Percentiles rank a stretch among this genome's conserved stretches.
These are phyloP conservation scores for Loxodonta africana DNA, from an alignment of 2,113 vertebrate genomes.

Conservation along the genomic window DNA sequence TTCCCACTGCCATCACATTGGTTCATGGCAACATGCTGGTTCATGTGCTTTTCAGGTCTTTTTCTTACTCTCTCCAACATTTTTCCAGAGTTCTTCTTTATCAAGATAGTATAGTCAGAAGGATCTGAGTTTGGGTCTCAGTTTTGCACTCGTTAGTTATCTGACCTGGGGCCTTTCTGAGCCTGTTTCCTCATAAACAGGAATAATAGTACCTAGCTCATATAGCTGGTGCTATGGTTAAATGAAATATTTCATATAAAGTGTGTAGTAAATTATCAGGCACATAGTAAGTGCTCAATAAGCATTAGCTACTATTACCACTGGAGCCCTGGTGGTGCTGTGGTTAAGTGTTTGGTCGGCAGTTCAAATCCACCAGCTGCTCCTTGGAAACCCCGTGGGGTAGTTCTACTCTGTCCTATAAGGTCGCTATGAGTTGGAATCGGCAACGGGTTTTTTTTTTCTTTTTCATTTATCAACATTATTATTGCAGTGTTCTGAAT, in stretches of 20 bases:
- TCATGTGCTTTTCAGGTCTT: background rate
- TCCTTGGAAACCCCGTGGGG: too few relatives aligned
- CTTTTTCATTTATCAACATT: background rate
- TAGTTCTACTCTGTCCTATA: too few relatives aligned
- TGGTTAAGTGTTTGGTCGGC: too few relatives aligned
- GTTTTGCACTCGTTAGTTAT: background rate
- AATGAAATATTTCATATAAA: slow-evolving; percentile 23
- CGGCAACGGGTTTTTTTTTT: too few relatives aligned
- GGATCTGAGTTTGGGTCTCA: background rate
- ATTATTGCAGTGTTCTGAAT: slow-evolving; percentile 5
- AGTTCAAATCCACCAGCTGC: too few relatives aligned
- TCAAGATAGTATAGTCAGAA: background rate
- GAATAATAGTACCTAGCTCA: background rate
- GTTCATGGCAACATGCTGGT: background rate
- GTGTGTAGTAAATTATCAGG: background rate
- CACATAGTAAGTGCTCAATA: background rate
- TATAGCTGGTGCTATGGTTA: background rate
- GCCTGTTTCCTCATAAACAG: slow-evolving; percentile 26
- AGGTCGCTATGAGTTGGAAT: too few relatives aligned
- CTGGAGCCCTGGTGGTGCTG: too few relatives aligned
- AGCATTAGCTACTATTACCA: background rate
- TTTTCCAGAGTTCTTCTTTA: background rate
- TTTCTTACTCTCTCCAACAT: background rate
- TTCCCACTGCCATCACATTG: background rate
- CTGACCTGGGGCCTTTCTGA: slow-evolving; percentile 11